These are phyloP conservation scores for Planiliza haematocheilus DNA, from an alignment of 2,113 vertebrate species.

Conservation along the genomic window DNA sequence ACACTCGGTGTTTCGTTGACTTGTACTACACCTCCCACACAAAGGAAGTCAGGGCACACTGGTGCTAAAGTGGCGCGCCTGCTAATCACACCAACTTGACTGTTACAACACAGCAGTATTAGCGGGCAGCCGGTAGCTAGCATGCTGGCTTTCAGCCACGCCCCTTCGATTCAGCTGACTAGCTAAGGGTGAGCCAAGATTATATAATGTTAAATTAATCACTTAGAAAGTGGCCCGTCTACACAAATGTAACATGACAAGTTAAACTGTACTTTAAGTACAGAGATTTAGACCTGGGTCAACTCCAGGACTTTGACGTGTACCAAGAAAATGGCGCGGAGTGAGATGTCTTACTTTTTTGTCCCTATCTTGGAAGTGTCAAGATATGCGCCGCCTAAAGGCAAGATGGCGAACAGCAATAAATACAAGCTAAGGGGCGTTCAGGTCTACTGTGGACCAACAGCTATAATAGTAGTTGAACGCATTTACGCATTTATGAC, in stretches of 20 bases:
- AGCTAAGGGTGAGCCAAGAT: slow-evolving; percentile 35
- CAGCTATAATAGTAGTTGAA: no score
- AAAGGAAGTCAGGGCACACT: background rate
- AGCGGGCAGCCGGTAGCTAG: slow-evolving; percentile 2
- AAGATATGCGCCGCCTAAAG: slow-evolving; percentile 4
- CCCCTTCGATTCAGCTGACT: slow-evolving; percentile 36
- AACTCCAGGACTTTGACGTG: background rate
- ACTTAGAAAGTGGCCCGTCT: no score
- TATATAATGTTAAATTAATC: background rate
- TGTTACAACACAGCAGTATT: background rate
- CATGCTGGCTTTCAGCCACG: slow-evolving; percentile 27
- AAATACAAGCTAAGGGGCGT: background rate
- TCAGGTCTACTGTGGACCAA: no score
- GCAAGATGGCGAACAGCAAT: slow-evolving; percentile 2
- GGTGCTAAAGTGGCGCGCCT: background rate
- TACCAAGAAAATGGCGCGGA: background rate
- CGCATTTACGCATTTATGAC: no score
- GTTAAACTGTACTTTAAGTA: no score
- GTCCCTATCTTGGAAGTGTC: background rate
- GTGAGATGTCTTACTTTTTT: background rate
- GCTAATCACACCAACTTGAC: slow-evolving; percentile 41
- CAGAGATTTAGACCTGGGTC: no score
- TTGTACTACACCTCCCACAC: background rate
- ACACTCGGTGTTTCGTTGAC: background rate
- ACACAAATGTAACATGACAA: no score